Conservation (phyloP, 2,113 vertebrate genomes). For the human region DNA sequence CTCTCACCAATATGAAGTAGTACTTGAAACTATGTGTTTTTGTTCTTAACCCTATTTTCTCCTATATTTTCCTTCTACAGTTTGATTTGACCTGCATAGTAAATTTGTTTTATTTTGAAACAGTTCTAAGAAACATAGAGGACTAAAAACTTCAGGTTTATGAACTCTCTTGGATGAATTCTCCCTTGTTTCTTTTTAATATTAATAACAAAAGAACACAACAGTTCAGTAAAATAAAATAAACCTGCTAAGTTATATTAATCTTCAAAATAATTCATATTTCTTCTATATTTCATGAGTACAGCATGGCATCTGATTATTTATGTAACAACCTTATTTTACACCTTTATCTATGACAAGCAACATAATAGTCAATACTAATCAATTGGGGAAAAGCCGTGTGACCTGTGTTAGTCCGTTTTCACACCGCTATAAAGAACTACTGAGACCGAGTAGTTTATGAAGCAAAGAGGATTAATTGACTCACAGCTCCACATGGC, state of each 20-base stretch:
- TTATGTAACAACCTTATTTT: neutral
- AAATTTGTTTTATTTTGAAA: conserved; percentile 38
- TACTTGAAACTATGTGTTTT: conserved; percentile 28
- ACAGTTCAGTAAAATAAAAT: neutral
- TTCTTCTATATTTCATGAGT: neutral
- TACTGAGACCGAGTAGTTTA: no score
- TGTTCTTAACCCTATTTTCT: neutral
- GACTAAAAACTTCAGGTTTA: neutral
- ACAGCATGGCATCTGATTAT: neutral
- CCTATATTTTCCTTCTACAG: neutral
- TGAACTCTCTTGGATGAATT: neutral
- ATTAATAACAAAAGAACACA: neutral
- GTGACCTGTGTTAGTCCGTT: neutral
- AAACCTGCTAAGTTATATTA: neutral
- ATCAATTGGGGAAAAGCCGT: neutral
- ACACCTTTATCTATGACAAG: neutral
- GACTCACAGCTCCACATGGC: no score
- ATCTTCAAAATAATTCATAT: neutral
- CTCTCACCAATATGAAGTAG: neutral
- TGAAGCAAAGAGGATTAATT: no score
- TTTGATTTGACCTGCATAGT: conserved; percentile 35
- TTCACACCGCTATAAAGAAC: no score
- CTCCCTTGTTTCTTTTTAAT: conserved; percentile 18
- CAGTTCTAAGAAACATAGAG: conserved; percentile 28
- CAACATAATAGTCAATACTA: neutral